phyloP scores from a whole-genome alignment of 2,888 invertebrate genomes.

The Cheilosia soror region DNA sequence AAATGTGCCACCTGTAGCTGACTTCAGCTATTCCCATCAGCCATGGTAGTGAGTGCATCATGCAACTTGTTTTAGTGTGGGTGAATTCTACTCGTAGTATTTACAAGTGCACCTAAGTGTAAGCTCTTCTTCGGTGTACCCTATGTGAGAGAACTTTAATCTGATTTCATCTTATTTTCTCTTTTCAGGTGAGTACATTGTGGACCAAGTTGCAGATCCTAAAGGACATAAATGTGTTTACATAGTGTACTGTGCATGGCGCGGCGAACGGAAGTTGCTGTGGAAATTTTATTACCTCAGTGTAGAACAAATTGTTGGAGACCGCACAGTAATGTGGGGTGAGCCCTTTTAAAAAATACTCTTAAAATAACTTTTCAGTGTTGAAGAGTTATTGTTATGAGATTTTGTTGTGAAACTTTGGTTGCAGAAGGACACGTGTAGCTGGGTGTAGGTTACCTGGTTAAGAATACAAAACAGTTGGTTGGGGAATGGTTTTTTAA shows the following conservation, averaged over 20 bases:
- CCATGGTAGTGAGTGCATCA: slow-evolving; percentile 22
- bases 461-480: slow-evolving; percentile 23
- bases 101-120: slow-evolving; percentile 48
- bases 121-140: slow-evolving; percentile 43
- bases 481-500: slow-evolving; percentile 46
- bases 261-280: slow-evolving; percentile 39
- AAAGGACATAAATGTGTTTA: slow-evolving; percentile 70
- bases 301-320: slow-evolving; percentile 15
- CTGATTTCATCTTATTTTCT: slow-evolving; percentile 69
- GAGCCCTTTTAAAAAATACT: slow-evolving; percentile 10
- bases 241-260: slow-evolving; percentile 33
- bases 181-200: slow-evolving; percentile 64
- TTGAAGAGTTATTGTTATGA: slow-evolving; percentile 63
- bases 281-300: slow-evolving; percentile 52
- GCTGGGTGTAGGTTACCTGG: slow-evolving; percentile 13
- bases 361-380: slow-evolving; percentile 45
- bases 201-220: slow-evolving; percentile 62
- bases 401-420: slow-evolving; percentile 44
- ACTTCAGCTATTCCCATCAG: slow-evolving; percentile 39
- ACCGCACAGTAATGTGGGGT: slow-evolving; percentile 25
- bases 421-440: slow-evolving; percentile 7
- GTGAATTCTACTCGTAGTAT: slow-evolving; percentile 3
- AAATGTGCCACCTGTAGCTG: slow-evolving; percentile 61
- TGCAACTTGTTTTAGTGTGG: slow-evolving; percentile 23
- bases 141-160: slow-evolving; percentile 58